Base-by-base conservation (phyloP, 2,888 invertebrate species). In the Idaea aversata region DNA sequence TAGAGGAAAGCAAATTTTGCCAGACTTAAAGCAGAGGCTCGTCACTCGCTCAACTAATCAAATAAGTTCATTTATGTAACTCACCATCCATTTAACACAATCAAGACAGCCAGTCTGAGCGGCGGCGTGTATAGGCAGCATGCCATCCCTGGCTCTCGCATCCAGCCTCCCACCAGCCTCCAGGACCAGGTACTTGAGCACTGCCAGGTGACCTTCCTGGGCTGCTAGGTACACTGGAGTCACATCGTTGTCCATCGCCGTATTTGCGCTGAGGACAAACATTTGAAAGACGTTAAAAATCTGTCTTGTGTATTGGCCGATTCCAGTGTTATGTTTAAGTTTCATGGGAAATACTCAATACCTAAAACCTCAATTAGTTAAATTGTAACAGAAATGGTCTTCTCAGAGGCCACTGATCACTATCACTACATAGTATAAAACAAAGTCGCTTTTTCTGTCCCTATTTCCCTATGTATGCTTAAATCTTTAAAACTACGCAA, bases 241-340 rank as follows among this genome's bases (percentile, higher is more conserved):
- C 76, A 97, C 97, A 88, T 97, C 97, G 88, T 97, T 97, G 91
- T 97, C 97, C 97, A 97, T 97, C 88, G 97, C 97, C 77, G 96
- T 96, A 91, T 98, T 97, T 75, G 97, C 97, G 91, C 97, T 97
- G 94, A 62, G 94, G 64, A 78, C 88, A 63, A 77, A 77, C 64
- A 62, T 25, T 7, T 36, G 36, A 36, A 36, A 36, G 10, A 36
- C 1, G 25, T 25, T 25, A 25, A 25, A 2, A 25, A 25, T 3
- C 25, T 25, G 25, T 25, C 25, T 25, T 25, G 25, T 25, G 25
- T 25, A 25, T 25, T 2, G 25, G 25, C 25, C 25, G 25, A 25
- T 25, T 25, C 25, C 25, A 25, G 3, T 25, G 25, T 25, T 25
- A 25, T 25, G 25, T 25, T 25, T 25, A 25, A n/a, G n/a, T n/a